phyloP scores from a whole-genome alignment of 1,140 invertebrate species.

The Hyles vespertilio region DNA sequence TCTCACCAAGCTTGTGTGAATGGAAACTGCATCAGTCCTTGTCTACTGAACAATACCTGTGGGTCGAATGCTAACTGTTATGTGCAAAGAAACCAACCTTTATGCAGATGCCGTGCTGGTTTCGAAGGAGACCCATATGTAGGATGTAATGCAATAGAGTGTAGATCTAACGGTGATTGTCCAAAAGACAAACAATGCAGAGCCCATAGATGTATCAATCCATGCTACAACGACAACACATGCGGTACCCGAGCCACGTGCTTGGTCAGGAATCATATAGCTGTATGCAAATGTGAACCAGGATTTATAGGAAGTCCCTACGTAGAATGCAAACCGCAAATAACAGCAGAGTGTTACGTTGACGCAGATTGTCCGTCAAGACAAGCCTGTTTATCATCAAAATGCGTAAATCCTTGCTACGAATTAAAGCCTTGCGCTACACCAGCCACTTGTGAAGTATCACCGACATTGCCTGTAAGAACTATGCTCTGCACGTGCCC shows the following conservation, averaged over 20 bases:
- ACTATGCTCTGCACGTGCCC: conserved; percentile 94
- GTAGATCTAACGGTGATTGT: conserved; percentile 91
- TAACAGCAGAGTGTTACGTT: conserved; percentile 84
- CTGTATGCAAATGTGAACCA: conserved; percentile 87
- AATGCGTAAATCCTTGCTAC: conserved; percentile 89
- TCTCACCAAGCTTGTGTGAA: conserved; percentile 88
- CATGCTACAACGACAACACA: conserved; percentile 86
- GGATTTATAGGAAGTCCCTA: conserved; percentile 87
- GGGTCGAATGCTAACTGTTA: conserved; percentile 90
- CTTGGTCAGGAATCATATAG: conserved; percentile 86
- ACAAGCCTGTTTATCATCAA: conserved; percentile 87
- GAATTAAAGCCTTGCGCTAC: conserved; percentile 86
- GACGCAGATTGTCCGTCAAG: conserved; percentile 89
- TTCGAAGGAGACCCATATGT: conserved; percentile 88
- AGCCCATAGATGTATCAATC: conserved; percentile 90
- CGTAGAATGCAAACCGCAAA: conserved; percentile 83
- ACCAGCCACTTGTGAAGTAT: conserved; percentile 88
- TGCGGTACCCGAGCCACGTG: conserved; percentile 89
- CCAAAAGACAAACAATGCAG: conserved; percentile 89
- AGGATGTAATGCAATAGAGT: conserved; percentile 88
- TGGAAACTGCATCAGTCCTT: conserved; percentile 89
- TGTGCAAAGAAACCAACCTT: conserved; percentile 82
- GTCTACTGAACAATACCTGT: conserved; percentile 86
- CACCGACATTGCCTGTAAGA: conserved; percentile 86
- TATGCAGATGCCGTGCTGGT: conserved; percentile 88